Percentiles rank a stretch among this genome's conserved stretches.
phyloP scores from a whole-genome alignment of 2,113 vertebrate species.

The Chamaea fasciata region DNA sequence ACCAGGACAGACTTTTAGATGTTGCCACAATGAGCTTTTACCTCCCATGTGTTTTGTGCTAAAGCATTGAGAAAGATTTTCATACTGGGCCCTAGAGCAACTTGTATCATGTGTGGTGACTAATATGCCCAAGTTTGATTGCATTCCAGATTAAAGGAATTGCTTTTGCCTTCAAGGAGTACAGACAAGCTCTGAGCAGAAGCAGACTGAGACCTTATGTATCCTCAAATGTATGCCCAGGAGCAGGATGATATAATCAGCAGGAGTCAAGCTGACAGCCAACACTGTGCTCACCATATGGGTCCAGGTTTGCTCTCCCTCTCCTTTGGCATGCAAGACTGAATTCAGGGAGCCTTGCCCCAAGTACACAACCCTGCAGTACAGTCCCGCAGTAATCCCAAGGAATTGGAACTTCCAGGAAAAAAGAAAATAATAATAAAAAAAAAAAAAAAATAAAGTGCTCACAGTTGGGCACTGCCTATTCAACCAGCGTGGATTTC shows the following conservation, averaged over 20 bases:
- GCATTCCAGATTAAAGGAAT: background rate
- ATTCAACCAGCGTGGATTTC: background rate
- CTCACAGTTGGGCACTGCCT: background rate
- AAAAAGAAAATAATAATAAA: background rate
- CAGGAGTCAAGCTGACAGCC: conserved; percentile 22
- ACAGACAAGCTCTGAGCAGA: background rate
- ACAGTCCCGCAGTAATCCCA: background rate
- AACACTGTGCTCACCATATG: background rate
- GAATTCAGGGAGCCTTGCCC: background rate
- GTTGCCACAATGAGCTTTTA: background rate
- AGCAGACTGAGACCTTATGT: conserved; percentile 11
- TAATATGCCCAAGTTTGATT: background rate
- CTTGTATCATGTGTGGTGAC: background rate
- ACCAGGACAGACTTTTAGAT: background rate
- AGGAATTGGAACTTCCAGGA: background rate
- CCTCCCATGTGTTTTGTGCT: background rate
- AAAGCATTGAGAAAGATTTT: background rate
- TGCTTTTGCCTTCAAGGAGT: conserved; percentile 21
- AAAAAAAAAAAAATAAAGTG: background rate
- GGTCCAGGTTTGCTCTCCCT: background rate
- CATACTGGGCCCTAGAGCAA: background rate
- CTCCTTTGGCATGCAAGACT: background rate
- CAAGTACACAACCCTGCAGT: background rate
- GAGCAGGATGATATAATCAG: background rate
- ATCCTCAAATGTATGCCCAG: background rate